These are phyloP conservation scores for Engraulis encrasicolus DNA, from an alignment of 2,113 vertebrate species.

Conservation along the genomic window DNA sequence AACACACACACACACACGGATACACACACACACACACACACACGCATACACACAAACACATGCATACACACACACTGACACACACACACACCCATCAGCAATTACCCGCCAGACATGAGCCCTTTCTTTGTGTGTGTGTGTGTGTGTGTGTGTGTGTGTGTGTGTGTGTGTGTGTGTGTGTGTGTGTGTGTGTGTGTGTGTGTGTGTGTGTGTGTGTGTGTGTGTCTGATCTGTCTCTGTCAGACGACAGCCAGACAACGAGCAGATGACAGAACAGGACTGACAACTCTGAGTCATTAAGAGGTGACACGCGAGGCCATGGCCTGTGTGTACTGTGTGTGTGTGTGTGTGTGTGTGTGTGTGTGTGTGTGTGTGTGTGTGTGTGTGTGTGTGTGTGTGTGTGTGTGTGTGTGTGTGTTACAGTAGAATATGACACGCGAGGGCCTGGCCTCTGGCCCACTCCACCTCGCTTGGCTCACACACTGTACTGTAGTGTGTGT, in stretches of 20 bases:
- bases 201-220: conserved; percentile 17
- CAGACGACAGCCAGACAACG: conserved; percentile 30
- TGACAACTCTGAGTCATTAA: conserved; percentile 45
- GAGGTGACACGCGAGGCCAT: not conserved
- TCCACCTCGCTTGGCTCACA: no score
- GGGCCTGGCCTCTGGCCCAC: not conserved
- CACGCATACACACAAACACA: no score
- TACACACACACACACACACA: no score
- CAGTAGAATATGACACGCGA: conserved; percentile 20
- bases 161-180: conserved; percentile 21
- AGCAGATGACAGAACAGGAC: conserved; percentile 46
- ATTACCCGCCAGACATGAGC: conserved; percentile 57
- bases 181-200: conserved; percentile 15
- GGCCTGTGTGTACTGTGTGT: not conserved
- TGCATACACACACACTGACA: no score
- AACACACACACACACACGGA: no score
- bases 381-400: no score
- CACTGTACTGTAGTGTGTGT: no score
- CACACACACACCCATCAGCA: conserved; percentile 58
- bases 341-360: no score
- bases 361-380: no score
- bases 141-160: conserved; percentile 22
- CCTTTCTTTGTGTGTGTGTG: conserved; percentile 39
- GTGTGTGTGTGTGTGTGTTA: no score
- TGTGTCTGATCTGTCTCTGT: conserved; percentile 11